phyloP scores from a whole-genome alignment of 1,140 invertebrate species.

The Pemphigus obesinymphae region DNA sequence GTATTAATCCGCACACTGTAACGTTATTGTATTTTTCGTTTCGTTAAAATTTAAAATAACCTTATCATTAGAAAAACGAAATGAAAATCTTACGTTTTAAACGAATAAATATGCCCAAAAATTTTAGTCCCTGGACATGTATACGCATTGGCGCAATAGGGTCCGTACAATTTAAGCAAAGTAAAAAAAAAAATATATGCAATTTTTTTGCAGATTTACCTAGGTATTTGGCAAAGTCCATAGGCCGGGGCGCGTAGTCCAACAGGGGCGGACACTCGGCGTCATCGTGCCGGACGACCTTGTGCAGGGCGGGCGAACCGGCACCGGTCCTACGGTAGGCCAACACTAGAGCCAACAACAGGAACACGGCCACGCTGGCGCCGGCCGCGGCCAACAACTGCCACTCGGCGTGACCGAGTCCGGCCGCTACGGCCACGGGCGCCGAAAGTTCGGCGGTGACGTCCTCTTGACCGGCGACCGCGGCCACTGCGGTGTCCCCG shows the following conservation, averaged over 20 bases:
- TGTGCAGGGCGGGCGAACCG: background rate
- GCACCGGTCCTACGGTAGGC: background rate
- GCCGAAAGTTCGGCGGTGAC: constrained; percentile 16
- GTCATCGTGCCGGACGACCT: background rate
- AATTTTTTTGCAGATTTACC: constrained; percentile 5
- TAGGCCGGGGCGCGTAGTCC: background rate
- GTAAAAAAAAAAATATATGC: no score
- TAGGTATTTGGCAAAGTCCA: constrained; percentile 17
- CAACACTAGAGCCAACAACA: constrained; percentile 25
- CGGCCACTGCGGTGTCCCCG: background rate
- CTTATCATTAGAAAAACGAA: no score
- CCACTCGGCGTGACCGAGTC: background rate
- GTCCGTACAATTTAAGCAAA: no score
- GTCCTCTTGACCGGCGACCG: constrained; percentile 32
- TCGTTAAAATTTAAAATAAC: no score
- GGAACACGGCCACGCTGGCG: constrained; percentile 27
- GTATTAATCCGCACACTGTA: no score
- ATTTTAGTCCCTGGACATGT: no score
- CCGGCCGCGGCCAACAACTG: constrained; percentile 34
- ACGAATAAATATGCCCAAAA: no score
- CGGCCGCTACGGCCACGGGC: background rate
- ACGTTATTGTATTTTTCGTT: no score
- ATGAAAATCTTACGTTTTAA: no score
- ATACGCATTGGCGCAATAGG: no score
- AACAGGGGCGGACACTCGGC: constrained; percentile 21